Evolutionary conservation across 2,113 vertebrate species (phyloP).

Genomic region (Dinomys branickii): DNA sequence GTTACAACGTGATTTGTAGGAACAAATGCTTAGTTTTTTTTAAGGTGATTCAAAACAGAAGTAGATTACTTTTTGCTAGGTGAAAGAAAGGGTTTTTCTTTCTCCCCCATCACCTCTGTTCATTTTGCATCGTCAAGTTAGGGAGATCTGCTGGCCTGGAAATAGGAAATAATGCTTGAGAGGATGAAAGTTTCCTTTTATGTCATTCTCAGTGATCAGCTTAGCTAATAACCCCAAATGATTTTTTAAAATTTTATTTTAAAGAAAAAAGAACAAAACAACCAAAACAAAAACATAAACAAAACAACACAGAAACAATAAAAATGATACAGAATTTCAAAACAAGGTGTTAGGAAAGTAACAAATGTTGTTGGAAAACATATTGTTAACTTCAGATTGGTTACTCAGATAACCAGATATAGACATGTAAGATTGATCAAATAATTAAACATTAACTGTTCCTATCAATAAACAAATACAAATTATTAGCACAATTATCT

Average conservation of each 20-base stretch:
- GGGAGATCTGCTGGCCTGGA: not conserved
- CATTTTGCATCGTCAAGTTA: conserved; percentile 31
- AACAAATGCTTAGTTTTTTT: conserved; percentile 21
- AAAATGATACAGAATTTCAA: no score
- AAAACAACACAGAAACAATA: no score
- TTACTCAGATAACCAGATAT: no score
- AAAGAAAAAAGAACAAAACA: no score
- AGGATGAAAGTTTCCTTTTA: conserved; percentile 17
- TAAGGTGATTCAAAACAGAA: conserved; percentile 68
- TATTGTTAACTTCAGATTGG: no score
- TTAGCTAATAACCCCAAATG: not conserved
- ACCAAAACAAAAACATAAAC: no score
- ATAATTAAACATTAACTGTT: no score
- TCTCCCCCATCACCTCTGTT: not conserved
- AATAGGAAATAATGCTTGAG: not conserved
- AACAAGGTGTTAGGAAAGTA: no score
- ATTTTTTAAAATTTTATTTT: not conserved
- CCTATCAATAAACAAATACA: no score
- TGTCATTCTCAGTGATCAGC: not conserved
- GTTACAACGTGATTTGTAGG: conserved; percentile 43
- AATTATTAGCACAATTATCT: no score
- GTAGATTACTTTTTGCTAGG: conserved; percentile 36
- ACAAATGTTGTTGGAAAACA: no score
- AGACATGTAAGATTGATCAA: no score
- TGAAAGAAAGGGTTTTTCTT: conserved; percentile 44